A percentile compares a stretch with the other conserved stretches of the same genome.
Conservation (phyloP, 2,113 vertebrate genomes). For the Vidua chalybeata region DNA sequence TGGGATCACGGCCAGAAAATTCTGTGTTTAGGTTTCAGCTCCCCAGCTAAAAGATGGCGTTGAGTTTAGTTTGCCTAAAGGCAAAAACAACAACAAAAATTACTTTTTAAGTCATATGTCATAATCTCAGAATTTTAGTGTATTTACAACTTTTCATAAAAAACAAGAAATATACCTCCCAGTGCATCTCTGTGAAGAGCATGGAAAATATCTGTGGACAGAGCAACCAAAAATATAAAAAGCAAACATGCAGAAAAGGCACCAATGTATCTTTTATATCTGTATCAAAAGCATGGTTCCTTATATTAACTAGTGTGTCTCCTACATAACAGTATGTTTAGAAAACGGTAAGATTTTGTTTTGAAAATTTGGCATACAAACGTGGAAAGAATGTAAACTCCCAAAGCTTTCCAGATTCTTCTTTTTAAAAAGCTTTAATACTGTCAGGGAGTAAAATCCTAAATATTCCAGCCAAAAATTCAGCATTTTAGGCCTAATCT, state of each 20-base stretch:
- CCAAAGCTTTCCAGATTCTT: not conserved
- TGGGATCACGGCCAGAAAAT: not conserved
- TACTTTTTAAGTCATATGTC: not conserved
- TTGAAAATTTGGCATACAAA: not conserved
- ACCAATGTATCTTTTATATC: not conserved
- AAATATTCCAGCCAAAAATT: not conserved
- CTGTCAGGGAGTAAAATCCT: not conserved
- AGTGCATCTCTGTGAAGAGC: rapidly evolving
- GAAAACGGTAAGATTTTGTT: not conserved
- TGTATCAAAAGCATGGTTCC: not conserved
- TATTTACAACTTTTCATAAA: not conserved
- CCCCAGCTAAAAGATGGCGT: not conserved
- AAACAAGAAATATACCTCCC: not conserved
- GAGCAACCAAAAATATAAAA: not conserved
- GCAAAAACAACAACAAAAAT: not conserved
- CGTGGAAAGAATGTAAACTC: not conserved
- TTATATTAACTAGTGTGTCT: not conserved
- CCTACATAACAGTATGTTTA: not conserved
- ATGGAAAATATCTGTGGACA: not conserved
- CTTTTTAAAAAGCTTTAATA: not conserved
- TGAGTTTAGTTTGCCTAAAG: not conserved
- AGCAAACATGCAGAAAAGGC: not conserved
- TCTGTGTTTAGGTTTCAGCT: not conserved
- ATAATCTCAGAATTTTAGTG: not conserved
- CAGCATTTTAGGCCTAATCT: not conserved